A percentile compares a stretch with the other conserved stretches of the same genome.
Conservation (phyloP, 92 coral and sea anemone genomes). For the Parazoanthus atlanticus region DNA sequence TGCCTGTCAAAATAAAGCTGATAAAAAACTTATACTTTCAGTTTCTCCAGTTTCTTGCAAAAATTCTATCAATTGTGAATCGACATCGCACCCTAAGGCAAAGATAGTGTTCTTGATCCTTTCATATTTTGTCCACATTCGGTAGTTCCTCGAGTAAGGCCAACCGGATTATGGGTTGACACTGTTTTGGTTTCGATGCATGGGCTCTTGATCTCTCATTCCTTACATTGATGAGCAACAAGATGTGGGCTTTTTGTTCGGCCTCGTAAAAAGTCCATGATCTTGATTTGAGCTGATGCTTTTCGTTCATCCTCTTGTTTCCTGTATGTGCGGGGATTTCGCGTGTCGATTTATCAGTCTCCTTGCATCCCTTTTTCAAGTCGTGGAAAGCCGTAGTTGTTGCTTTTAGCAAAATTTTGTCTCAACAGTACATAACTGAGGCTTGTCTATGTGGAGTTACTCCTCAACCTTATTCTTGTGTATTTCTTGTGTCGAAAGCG, state of each 20-base stretch:
- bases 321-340: background rate
- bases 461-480: slow-evolving; percentile 17
- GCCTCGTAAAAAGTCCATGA: background rate
- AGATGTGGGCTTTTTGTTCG: background rate
- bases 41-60: background rate
- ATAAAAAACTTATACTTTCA: background rate
- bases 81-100: background rate
- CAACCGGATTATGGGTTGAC: background rate
- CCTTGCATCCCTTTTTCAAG: background rate
- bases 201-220: slow-evolving; percentile 9
- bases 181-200: background rate
- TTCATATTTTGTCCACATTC: background rate
- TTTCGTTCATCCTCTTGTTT: background rate
- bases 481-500: slow-evolving; percentile 40
- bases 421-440: too few relatives aligned
- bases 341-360: background rate
- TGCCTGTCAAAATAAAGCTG: background rate
- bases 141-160: background rate
- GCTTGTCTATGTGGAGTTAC: slow-evolving; percentile 10
- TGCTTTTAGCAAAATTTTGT: background rate
- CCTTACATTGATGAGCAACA: slow-evolving; percentile 10
- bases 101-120: background rate
- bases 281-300: background rate
- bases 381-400: background rate
- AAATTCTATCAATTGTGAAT: background rate